Conservation (phyloP, 2,797 vertebrate genomes). For the Mallotus villosus region DNA sequence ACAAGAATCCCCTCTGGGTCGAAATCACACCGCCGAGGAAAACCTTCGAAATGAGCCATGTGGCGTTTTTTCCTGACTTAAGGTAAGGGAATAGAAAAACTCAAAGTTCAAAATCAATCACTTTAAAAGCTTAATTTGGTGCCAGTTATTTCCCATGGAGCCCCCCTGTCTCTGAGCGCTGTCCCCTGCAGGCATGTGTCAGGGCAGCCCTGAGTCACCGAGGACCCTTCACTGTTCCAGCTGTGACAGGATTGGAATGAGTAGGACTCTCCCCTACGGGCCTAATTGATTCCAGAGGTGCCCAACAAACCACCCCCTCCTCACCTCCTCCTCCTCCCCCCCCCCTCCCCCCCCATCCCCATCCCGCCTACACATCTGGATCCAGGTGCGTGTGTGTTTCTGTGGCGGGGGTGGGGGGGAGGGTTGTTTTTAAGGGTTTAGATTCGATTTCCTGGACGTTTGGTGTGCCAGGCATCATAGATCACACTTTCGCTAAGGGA, state of each 20-base stretch:
- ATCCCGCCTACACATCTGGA: neutral
- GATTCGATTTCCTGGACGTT: conserved; percentile 5
- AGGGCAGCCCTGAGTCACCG: conserved; percentile 5
- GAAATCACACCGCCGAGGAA: no score
- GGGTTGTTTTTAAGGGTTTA: conserved; percentile 3
- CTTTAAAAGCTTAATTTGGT: conserved; percentile 20
- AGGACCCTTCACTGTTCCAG: conserved; percentile 1
- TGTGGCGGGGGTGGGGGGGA: neutral
- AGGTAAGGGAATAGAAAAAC: neutral
- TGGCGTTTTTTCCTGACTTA: no score
- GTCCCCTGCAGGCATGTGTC: conserved; percentile 14
- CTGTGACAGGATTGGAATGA: conserved; percentile 16
- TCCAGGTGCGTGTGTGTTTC: conserved; percentile 5
- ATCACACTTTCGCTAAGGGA: no score
- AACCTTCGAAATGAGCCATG: no score
- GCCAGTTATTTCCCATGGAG: conserved; percentile 21
- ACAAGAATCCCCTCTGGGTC: no score
- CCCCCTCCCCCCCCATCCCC: neutral
- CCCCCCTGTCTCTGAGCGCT: neutral
- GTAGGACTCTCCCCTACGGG: conserved; percentile 1
- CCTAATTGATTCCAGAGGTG: conserved; percentile 29
- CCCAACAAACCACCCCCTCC: neutral
- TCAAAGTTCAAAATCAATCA: conserved; percentile 17
- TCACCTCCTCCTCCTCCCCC: neutral
- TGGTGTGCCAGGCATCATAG: no score